Base-by-base conservation (phyloP, 2,888 invertebrate genomes). In the Orchesellides sinensis region DNA sequence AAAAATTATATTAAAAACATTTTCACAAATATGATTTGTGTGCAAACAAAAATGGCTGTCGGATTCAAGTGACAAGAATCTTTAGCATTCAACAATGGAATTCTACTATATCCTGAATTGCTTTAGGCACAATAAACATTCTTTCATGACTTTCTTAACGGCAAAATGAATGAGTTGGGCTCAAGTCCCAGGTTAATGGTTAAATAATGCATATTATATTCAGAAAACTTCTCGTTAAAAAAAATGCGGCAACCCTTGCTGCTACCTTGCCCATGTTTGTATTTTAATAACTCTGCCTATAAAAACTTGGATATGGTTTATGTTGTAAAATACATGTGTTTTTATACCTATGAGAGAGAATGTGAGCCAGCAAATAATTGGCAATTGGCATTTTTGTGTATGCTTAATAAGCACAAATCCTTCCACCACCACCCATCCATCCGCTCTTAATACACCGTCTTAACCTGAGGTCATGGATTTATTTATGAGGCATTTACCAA, bases 281-380 rank as follows among this genome's bases (percentile, higher is more conserved):
- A n/a, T n/a, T n/a, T n/a, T n/a, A n/a, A n/a, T n/a, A n/a, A n/a
- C n/a, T n/a, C n/a, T n/a, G n/a, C n/a, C n/a, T n/a, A n/a, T n/a
- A n/a, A n/a, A n/a, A n/a, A n/a, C n/a, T n/a, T n/a, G n/a, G n/a
- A n/a, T n/a, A n/a, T n/a, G n/a, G n/a, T n/a, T n/a, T n/a, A n/a
- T n/a, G n/a, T n/a, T n/a, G n/a, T n/a, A n/a, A n/a, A n/a, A n/a
- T n/a, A n/a, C n/a, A n/a, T n/a, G 32, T 10, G 17, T 10, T 25
- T 25, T 52, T 52, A 21, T 19, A n/a, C 59, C 29, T 14, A 19
- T 63, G 40, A 63, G n/a, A 21, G 21, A 21, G 45, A 47, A 17
- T 14, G n/a, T 66, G 27, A 23, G 32, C 49, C 17, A 66, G 17
- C 27, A 21, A 40, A 35, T 19, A 66, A 66, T 66, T 66, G 69